Evolutionary conservation across 2,113 vertebrate species (phyloP).

Genomic region (Petromus typicus): DNA sequence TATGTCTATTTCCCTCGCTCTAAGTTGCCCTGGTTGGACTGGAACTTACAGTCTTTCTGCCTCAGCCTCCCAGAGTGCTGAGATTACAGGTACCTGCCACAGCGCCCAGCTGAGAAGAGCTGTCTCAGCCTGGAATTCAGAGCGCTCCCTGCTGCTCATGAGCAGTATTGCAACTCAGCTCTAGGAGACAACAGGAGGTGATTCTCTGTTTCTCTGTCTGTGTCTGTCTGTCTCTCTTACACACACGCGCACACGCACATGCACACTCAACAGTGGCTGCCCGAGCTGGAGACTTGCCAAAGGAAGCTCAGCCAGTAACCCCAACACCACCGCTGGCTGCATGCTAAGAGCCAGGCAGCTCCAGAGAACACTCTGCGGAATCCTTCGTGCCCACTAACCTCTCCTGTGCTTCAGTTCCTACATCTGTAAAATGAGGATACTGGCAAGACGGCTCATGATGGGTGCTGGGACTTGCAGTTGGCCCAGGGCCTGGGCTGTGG

Average conservation of each 20-base stretch:
- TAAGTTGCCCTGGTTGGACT: not conserved
- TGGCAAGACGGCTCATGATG: not conserved
- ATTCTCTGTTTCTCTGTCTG: not conserved
- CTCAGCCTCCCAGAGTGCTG: not conserved
- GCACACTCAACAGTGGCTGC: fast-evolving
- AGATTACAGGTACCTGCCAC: not conserved
- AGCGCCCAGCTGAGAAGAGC: not conserved
- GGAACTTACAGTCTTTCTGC: not conserved
- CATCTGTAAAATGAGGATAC: not conserved
- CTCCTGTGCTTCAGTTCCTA: not conserved
- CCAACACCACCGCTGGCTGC: no score
- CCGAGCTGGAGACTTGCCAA: not conserved
- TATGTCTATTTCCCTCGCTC: not conserved
- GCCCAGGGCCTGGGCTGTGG: not conserved
- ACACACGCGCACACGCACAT: no score
- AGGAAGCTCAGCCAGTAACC: not conserved
- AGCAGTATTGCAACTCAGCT: slow-evolving; percentile 13
- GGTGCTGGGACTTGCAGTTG: not conserved
- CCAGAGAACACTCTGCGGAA: not conserved
- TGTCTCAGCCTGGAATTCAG: not conserved
- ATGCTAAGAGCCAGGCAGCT: not conserved
- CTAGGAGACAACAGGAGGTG: not conserved
- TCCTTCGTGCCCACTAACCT: not conserved
- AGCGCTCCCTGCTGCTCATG: not conserved
- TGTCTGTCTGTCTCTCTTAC: no score